Conservation (phyloP, 2,113 vertebrate genomes). For the Okapia johnstoni region DNA sequence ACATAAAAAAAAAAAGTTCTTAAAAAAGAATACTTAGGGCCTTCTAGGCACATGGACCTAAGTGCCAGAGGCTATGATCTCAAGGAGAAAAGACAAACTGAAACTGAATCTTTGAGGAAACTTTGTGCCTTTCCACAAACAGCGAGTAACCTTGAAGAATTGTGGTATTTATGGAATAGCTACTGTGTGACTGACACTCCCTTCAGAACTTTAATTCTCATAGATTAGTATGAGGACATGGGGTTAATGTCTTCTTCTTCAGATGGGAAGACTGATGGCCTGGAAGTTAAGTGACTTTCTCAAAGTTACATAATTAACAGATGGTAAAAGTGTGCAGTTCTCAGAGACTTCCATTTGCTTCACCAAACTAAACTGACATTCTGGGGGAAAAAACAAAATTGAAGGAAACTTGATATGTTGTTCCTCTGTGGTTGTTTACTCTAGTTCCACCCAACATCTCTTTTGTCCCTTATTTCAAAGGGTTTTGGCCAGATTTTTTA, state of each 20-base stretch:
- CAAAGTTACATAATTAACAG: not conserved
- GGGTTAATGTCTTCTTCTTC: not conserved
- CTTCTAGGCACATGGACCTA: conserved; percentile 68
- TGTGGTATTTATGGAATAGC: not conserved
- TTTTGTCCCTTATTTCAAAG: not conserved
- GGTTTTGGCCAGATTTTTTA: not conserved
- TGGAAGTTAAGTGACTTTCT: not conserved
- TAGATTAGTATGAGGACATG: not conserved
- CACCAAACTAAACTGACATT: not conserved
- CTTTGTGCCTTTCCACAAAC: not conserved
- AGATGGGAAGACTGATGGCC: not conserved
- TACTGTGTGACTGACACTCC: not conserved
- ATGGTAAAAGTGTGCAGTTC: accelerated
- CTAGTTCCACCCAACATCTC: not conserved
- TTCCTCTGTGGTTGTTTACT: not conserved
- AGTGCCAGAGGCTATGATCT: conserved; percentile 67
- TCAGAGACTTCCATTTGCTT: not conserved
- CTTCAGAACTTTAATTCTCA: not conserved
- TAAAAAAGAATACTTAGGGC: conserved; percentile 37
- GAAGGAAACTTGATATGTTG: not conserved
- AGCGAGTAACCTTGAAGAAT: not conserved
- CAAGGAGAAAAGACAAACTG: conserved; percentile 43
- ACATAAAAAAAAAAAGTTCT: not conserved
- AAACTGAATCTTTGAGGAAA: conserved; percentile 68
- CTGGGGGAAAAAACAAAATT: not conserved